These are phyloP conservation scores for Hypomecis punctinalis DNA, from an alignment of 2,888 invertebrate genomes.

Conservation along the genomic window DNA sequence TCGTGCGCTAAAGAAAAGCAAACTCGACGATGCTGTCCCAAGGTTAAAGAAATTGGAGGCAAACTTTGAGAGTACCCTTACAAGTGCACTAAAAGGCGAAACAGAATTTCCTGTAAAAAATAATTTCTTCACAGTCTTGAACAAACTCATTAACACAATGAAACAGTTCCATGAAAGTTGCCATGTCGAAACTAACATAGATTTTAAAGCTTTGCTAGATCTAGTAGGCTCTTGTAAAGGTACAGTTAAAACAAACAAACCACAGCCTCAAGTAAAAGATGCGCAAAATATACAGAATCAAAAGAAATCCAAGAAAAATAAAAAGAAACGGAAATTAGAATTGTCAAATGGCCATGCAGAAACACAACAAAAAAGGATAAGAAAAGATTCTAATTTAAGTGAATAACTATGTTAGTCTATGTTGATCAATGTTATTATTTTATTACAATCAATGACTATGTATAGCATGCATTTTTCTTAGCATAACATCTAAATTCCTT, in stretches of 20 bases:
- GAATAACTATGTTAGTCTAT: conserved; percentile 42
- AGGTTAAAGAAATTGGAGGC: conserved; percentile 76
- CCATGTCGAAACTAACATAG: conserved; percentile 62
- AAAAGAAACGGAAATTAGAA: conserved; percentile 68
- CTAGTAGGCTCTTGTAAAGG: conserved; percentile 62
- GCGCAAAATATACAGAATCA: conserved; percentile 47
- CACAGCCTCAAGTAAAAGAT: conserved; percentile 46
- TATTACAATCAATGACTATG: conserved; percentile 30
- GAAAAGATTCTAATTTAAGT: conserved; percentile 53
- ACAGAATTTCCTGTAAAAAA: conserved; percentile 79
- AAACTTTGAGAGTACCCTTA: conserved; percentile 72
- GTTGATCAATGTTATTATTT: conserved; percentile 35
- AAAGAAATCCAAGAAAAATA: conserved; percentile 58
- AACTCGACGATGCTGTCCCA: conserved; percentile 64
- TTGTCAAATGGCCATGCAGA: conserved; percentile 63
- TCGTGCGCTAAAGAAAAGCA: conserved; percentile 82
- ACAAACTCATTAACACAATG: conserved; percentile 81
- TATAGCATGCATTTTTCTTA: conserved; percentile 9
- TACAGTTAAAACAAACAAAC: conserved; percentile 56
- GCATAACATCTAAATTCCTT: background rate
- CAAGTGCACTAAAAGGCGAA: conserved; percentile 66
- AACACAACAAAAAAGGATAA: conserved; percentile 59
- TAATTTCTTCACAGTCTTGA: conserved; percentile 83
- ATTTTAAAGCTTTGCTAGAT: conserved; percentile 63
- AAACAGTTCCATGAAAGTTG: conserved; percentile 76